Conservation (phyloP, 1,140 invertebrate species). For the Musca vetustissima region DNA sequence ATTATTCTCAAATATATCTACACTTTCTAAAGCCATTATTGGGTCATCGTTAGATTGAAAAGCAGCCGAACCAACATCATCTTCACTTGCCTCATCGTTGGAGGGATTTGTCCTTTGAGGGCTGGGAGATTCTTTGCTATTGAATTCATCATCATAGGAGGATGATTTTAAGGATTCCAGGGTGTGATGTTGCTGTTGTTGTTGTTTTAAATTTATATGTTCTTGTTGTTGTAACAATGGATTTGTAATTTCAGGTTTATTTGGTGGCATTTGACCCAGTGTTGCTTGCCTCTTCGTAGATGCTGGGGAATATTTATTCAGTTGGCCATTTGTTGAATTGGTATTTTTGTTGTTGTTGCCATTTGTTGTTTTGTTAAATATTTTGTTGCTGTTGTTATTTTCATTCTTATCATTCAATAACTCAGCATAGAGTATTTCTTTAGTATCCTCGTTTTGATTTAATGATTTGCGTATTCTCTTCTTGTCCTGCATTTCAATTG, state of each 20-base stretch:
- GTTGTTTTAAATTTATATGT: too few species aligned
- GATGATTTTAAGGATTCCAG: conserved; percentile 26
- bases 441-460: conserved; percentile 21
- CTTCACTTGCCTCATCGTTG: conserved; percentile 27
- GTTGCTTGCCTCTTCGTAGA: conserved; percentile 2
- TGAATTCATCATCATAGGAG: neutral
- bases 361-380: conserved; percentile 3
- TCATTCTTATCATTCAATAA: neutral
- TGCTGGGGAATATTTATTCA: neutral
- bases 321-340: conserved; percentile 16
- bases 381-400: neutral
- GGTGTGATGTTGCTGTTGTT: conserved; percentile 38
- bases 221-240: conserved; percentile 3
- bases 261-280: conserved; percentile 9
- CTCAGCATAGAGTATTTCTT: too few species aligned
- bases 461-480: conserved; percentile 47
- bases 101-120: neutral
- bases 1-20: conserved; percentile 11
- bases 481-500: conserved; percentile 24
- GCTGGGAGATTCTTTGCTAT: neutral
- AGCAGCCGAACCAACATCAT: neutral
- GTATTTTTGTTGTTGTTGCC: conserved; percentile 26
- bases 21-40: conserved; percentile 5
- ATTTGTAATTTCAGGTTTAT: conserved; percentile 28
- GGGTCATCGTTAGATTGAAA: conserved; percentile 12